Conservation (phyloP, 1,140 invertebrate species). For the Brachionus paranguensis region DNA sequence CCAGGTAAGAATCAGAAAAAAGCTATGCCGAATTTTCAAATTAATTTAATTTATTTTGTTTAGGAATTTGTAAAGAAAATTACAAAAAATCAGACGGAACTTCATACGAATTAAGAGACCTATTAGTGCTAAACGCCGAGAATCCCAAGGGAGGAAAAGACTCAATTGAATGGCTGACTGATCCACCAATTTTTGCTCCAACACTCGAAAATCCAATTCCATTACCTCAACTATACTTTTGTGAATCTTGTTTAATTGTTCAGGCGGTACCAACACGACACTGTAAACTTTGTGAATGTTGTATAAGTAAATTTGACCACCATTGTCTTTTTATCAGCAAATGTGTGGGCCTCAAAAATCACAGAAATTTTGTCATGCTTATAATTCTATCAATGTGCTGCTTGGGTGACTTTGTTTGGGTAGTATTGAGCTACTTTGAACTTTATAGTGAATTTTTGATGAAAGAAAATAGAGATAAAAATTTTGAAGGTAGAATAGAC, state of each 20-base stretch:
- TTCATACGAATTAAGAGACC: not conserved
- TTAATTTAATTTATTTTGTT: not conserved
- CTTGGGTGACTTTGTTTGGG: not conserved
- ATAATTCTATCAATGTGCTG: slow-evolving; percentile 38
- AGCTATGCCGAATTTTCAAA: not conserved
- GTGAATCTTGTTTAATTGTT: slow-evolving; percentile 12
- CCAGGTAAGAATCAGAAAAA: not conserved
- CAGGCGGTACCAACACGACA: slow-evolving; percentile 44
- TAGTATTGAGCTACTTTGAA: not conserved
- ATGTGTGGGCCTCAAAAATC: slow-evolving; percentile 49
- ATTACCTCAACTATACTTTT: not conserved
- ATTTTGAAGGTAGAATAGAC: slow-evolving; percentile 13
- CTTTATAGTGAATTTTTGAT: not conserved
- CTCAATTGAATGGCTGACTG: slow-evolving; percentile 24
- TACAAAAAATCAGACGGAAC: slow-evolving; percentile 13
- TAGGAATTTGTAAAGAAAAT: slow-evolving; percentile 29
- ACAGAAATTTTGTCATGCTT: slow-evolving; percentile 46
- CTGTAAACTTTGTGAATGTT: slow-evolving; percentile 48
- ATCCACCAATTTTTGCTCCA: not conserved
- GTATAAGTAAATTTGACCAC: slow-evolving; percentile 48
- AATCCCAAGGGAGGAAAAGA: slow-evolving; percentile 6
- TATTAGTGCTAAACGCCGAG: not conserved
- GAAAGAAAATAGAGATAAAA: not conserved
- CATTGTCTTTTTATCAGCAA: slow-evolving; percentile 51
- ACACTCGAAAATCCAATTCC: not conserved